Conservation (phyloP, 2,113 vertebrate species). For the Hyla sarda region DNA sequence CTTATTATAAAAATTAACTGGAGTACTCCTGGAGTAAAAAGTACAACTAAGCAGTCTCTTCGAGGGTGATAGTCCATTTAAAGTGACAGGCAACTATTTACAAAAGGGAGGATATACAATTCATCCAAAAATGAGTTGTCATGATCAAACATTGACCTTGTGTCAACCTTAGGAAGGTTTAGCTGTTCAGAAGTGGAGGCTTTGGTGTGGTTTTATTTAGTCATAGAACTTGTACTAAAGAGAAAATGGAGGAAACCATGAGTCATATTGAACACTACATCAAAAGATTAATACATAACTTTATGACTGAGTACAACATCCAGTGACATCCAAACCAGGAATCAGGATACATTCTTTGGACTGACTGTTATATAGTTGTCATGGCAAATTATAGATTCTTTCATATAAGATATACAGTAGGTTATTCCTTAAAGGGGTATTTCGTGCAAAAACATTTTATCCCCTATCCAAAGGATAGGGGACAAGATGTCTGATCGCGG, state of each 20-base stretch:
- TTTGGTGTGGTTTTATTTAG: neutral
- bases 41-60: no score
- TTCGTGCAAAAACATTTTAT: no score
- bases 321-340: neutral
- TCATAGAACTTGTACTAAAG: neutral
- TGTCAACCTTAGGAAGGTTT: neutral
- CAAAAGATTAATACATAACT: neutral
- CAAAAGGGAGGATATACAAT: no score
- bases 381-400: neutral
- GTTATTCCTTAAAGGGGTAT: no score
- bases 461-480: no score
- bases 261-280: neutral
- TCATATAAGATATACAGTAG: neutral
- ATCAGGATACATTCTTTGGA: neutral
- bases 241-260: neutral
- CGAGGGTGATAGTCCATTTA: no score
- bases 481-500: no score
- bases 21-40: no score
- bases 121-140: neutral
- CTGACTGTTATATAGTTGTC: neutral
- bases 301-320: neutral
- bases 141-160: neutral
- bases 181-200: neutral
- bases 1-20: no score
- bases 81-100: no score